phyloP scores from a whole-genome alignment of 2,113 vertebrate genomes.

The Phyllostomus hastatus region DNA sequence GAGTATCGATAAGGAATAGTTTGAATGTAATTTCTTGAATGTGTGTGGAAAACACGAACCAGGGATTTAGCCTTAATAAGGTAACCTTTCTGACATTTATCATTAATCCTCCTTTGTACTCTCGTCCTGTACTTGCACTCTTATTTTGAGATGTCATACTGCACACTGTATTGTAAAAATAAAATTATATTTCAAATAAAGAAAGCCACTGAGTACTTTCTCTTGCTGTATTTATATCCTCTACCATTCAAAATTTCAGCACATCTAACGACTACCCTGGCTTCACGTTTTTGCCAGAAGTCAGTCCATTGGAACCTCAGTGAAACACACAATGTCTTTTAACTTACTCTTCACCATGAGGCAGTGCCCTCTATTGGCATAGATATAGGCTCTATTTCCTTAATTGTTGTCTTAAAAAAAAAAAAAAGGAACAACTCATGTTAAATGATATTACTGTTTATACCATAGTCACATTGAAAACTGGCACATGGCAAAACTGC shows the following conservation, averaged over 20 bases:
- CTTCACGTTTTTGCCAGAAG: not conserved
- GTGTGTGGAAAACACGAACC: conserved; percentile 67
- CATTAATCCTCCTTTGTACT: conserved; percentile 70
- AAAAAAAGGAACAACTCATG: conserved; percentile 3
- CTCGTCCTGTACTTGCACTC: conserved; percentile 79
- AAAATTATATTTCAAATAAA: conserved; percentile 83
- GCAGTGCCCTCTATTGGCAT: not conserved
- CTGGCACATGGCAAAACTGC: conserved; percentile 64
- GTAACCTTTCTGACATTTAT: conserved; percentile 73
- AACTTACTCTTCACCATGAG: not conserved
- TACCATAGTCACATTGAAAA: conserved; percentile 72
- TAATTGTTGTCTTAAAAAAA: not conserved
- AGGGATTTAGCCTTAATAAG: conserved; percentile 78
- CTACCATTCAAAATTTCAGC: not conserved
- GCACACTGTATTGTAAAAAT: conserved; percentile 83
- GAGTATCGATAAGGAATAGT: conserved; percentile 62
- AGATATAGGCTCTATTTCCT: not conserved
- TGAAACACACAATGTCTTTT: not conserved
- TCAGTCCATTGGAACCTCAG: not conserved
- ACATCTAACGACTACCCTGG: not conserved
- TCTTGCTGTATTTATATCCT: conserved; percentile 5
- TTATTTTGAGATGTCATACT: conserved; percentile 81
- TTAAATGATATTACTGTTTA: conserved; percentile 74
- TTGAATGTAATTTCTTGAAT: conserved; percentile 80
- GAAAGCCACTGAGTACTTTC: conserved; percentile 72